Evolutionary conservation across 2,797 vertebrate genomes (phyloP).

Genomic region (Numenius phaeopus): DNA sequence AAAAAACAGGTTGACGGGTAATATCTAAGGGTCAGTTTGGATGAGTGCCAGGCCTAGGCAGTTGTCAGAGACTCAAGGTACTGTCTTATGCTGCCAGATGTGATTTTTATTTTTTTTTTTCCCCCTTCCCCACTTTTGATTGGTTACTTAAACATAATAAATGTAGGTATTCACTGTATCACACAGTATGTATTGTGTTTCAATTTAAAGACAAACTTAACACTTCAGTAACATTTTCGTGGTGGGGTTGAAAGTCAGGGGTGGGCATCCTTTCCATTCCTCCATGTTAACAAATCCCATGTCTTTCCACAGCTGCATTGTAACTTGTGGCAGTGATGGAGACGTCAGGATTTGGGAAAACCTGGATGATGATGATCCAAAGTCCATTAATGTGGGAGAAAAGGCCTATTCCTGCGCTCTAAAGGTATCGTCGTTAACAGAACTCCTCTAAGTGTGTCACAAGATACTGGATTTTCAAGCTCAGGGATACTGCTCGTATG

Average conservation of each 20-base stretch:
- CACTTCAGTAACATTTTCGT: neutral
- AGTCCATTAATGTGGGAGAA: conserved; percentile 94
- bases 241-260: neutral
- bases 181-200: neutral
- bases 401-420: conserved; percentile 93
- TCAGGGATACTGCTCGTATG: neutral
- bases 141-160: neutral
- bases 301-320: conserved; percentile 84
- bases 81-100: neutral
- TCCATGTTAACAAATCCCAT: neutral
- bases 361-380: conserved; percentile 95
- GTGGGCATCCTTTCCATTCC: neutral
- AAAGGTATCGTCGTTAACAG: conserved; percentile 79
- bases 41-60: neutral
- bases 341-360: conserved; percentile 96
- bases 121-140: accelerated
- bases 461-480: neutral
- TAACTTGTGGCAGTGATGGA: conserved; percentile 95
- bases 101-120: neutral
- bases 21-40: neutral
- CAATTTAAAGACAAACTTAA: neutral
- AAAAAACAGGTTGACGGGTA: neutral
- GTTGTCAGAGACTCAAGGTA: neutral
- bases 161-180: neutral
- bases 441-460: neutral